These are phyloP conservation scores for Bellardia bayeri DNA, from an alignment of 2,888 invertebrate genomes.

Conservation along the genomic window DNA sequence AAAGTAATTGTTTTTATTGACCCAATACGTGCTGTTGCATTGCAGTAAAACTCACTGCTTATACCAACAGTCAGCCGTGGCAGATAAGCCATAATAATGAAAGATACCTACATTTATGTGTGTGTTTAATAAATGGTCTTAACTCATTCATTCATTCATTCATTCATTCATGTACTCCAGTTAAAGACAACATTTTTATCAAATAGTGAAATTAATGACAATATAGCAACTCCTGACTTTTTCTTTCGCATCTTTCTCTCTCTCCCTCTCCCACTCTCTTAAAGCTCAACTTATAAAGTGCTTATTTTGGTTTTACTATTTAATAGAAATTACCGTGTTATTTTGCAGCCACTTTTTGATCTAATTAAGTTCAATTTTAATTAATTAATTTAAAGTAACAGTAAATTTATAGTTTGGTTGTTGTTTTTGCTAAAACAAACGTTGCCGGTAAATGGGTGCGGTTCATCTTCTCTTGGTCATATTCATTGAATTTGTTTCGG, in stretches of 20 bases:
- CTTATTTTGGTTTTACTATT: conserved; percentile 11
- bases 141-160: conserved; percentile 10
- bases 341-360: conserved; percentile 38
- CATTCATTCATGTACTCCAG: conserved; percentile 31
- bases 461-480: conserved; percentile 70
- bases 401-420: conserved; percentile 79
- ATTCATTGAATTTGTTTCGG: conserved; percentile 54
- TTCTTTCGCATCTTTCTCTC: background rate
- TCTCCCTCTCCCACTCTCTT: background rate
- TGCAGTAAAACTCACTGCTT: background rate
- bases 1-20: conserved; percentile 1
- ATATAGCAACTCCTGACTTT: background rate
- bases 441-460: conserved; percentile 73
- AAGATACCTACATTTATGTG: conserved; percentile 45
- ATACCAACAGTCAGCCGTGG: background rate
- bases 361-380: conserved; percentile 76
- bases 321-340: conserved; percentile 9
- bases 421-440: conserved; percentile 42
- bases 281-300: conserved; percentile 16
- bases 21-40: conserved; percentile 49
- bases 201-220: conserved; percentile 48
- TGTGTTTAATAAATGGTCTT: conserved; percentile 36
- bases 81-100: background rate
- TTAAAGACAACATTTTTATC: conserved; percentile 22
- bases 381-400: conserved; percentile 83